These are phyloP conservation scores for Sciaenops ocellatus DNA, from an alignment of 2,797 vertebrate genomes.

Conservation along the genomic window DNA sequence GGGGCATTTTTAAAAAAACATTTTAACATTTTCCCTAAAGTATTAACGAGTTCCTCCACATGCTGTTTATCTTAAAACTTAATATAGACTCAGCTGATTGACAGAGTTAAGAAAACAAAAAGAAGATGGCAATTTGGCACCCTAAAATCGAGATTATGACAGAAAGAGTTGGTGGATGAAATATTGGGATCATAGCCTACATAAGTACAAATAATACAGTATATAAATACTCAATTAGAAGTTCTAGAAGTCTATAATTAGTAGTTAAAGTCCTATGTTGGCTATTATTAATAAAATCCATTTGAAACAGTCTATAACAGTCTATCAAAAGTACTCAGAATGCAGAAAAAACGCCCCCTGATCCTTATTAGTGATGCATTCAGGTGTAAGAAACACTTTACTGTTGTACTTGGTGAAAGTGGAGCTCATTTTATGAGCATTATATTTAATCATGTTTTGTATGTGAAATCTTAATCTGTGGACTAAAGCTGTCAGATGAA, in stretches of 20 bases:
- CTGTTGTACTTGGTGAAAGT: neutral
- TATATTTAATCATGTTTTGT: neutral
- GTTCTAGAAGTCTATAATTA: no score
- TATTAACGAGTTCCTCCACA: neutral
- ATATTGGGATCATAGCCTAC: neutral
- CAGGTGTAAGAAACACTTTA: neutral
- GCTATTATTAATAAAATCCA: neutral
- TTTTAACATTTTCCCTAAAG: neutral
- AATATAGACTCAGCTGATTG: neutral
- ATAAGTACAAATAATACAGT: neutral
- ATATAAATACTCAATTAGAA: neutral
- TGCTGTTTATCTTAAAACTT: neutral
- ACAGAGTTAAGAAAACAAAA: neutral
- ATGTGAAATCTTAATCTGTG: neutral
- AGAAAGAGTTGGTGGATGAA: neutral
- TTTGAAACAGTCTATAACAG: neutral
- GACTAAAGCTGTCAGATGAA: neutral
- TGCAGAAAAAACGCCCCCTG: neutral
- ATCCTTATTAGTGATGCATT: neutral
- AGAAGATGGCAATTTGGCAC: neutral
- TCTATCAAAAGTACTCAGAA: neutral
- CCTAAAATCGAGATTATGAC: neutral
- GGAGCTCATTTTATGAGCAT: neutral
- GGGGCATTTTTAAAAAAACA: no score
- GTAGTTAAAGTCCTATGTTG: neutral